Evolutionary conservation across 2,113 vertebrate genomes (phyloP), one percentile per base, ranked within the genome.

Genomic region (Triplophysa siluroides): DNA sequence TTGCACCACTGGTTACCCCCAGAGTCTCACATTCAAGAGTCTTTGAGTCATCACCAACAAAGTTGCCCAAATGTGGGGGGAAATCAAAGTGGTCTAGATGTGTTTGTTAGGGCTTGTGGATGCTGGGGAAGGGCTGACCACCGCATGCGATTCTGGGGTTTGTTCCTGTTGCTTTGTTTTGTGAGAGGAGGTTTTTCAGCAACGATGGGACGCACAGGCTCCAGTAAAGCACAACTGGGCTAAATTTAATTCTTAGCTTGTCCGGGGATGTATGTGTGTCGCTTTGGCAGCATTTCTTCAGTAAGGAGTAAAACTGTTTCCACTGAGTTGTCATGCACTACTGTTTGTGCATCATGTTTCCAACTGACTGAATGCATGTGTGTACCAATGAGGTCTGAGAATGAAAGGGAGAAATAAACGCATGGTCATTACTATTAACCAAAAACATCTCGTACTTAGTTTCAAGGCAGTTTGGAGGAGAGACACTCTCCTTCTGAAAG

Each of bases 221-320:
- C 87, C 87, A 88, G 85, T 83, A 88, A 88, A 88, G 85, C 86
- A 88, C 85, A 87, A 71, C 83, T 83, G 79, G 80, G 74, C 79
- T 79, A 85, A 79, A 85, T 84, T 84, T 87, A 86, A 87, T 86
- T 69, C 80, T 71, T 64, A 83, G 76, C 81, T 85, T 81, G 83
- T 86, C 83, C 84, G 85, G 77, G 78, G 78, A 78, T 38, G 72
- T 18, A 33, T 73, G 73, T 83, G 66, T 74, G 78, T 78, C 50
- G 66, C 71, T 83, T 73, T 85, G 81, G 81, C 81, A 79, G 66
- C 62, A 67, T 79, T 54, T 79, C 61, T 79, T 64, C 26, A 21
- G 52, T 73, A 63, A 29, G 23, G 66, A 72, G 69, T 58, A 63
- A 72, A 54, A 71, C 60, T 85, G 76, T 82, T 79, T 77, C 69